phyloP scores from a whole-genome alignment of 1,140 invertebrate species.

The Pomphorhynchus laevis region DNA sequence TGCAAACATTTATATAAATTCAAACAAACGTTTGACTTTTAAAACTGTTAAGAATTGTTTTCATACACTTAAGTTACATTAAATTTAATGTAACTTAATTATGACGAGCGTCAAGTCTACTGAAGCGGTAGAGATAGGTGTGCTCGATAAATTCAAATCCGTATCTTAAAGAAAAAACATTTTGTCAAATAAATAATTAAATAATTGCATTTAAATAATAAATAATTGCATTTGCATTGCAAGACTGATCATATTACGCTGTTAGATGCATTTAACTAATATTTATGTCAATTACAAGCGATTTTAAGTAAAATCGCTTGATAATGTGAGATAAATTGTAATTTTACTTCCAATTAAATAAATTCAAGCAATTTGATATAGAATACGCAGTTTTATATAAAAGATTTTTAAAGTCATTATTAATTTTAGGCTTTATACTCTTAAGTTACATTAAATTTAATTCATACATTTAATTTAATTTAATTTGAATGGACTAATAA shows the following conservation, averaged over 20 bases:
- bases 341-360: not conserved
- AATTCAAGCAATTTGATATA: constrained; percentile 1
- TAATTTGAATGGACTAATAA: too few species aligned
- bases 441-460: too few species aligned
- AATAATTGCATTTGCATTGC: not conserved
- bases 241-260: not conserved
- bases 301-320: not conserved
- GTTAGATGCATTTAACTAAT: constrained; percentile 20
- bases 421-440: too few species aligned
- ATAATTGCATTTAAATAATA: too few species aligned
- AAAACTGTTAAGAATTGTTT: too few species aligned
- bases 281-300: constrained; percentile 26
- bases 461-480: too few species aligned
- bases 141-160: constrained; percentile 56
- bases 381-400: too few species aligned
- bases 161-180: constrained; percentile 24
- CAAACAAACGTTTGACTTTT: too few species aligned
- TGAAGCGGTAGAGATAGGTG: constrained; percentile 60
- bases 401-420: too few species aligned
- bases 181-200: not conserved
- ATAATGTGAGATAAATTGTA: not conserved
- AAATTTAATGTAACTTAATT: too few species aligned
- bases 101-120: constrained; percentile 51
- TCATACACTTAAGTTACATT: too few species aligned
- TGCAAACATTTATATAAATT: too few species aligned